These are phyloP conservation scores for Sebastes fasciatus DNA, from an alignment of 2,113 vertebrate genomes.

Conservation along the genomic window DNA sequence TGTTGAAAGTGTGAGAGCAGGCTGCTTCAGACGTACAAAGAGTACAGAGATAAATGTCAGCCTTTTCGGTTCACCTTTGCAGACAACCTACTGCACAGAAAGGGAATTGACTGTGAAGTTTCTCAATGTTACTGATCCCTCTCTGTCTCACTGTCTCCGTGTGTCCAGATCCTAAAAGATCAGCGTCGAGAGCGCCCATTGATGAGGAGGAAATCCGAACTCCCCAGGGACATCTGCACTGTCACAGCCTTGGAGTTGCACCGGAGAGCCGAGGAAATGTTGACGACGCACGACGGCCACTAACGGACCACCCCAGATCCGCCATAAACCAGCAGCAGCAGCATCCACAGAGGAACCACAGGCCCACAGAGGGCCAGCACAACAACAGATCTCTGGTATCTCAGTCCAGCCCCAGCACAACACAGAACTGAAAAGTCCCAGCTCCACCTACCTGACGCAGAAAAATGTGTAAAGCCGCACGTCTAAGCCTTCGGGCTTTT, in stretches of 20 bases:
- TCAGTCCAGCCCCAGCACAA: constrained; percentile 60
- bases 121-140: not conserved
- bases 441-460: constrained; percentile 9
- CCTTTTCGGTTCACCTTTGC: not conserved
- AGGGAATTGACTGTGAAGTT: not conserved
- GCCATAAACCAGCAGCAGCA: constrained; percentile 63
- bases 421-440: constrained; percentile 48
- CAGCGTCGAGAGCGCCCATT: constrained; percentile 92
- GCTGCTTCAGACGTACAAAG: not conserved
- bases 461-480: constrained; percentile 5
- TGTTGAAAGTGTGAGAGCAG: not conserved
- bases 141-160: not conserved
- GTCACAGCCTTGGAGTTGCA: constrained; percentile 96
- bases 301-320: constrained; percentile 78
- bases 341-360: constrained; percentile 62
- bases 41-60: not conserved
- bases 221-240: constrained; percentile 96
- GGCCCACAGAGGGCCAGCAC: constrained; percentile 53
- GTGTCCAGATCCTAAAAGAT: constrained; percentile 88
- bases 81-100: not conserved
- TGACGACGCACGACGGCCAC: constrained; percentile 91
- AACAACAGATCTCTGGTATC: constrained; percentile 51
- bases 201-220: constrained; percentile 96
- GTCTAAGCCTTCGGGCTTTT: constrained; percentile 7
- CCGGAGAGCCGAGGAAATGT: constrained; percentile 92